These are phyloP conservation scores for Pterostichus madidus DNA, from an alignment of 2,888 invertebrate genomes.

Conservation along the genomic window DNA sequence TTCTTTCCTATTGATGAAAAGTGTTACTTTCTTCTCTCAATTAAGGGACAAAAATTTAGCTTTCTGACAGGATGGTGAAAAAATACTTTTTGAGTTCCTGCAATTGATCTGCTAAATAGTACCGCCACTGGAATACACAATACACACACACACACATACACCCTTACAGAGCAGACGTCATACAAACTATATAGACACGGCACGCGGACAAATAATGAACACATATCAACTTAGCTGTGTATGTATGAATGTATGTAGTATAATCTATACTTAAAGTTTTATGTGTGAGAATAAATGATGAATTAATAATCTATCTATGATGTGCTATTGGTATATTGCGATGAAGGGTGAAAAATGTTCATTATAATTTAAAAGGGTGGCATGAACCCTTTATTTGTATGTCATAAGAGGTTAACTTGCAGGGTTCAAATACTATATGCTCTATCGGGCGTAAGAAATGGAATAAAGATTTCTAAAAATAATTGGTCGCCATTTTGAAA, in stretches of 20 bases:
- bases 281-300: neutral
- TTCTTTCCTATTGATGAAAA: too few relatives aligned
- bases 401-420: constrained; percentile 59
- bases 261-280: neutral
- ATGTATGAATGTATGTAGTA: neutral
- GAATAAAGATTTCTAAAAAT: too few relatives aligned
- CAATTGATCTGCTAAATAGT: too few relatives aligned
- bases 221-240: neutral
- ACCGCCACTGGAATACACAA: too few relatives aligned
- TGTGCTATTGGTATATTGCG: too few relatives aligned
- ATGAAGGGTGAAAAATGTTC: constrained; percentile 10
- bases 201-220: constrained; percentile 2
- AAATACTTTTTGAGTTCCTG: too few relatives aligned
- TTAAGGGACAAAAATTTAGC: too few relatives aligned
- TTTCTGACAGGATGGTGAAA: too few relatives aligned
- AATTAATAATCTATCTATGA: neutral
- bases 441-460: neutral
- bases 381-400: constrained; percentile 29
- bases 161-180: neutral
- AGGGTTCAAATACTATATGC: constrained; percentile 66
- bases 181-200: neutral
- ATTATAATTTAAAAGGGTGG: constrained; percentile 1
- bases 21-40: too few relatives aligned
- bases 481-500: too few relatives aligned
- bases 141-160: too few relatives aligned